These are phyloP conservation scores for Margaritifera margaritifera DNA, from an alignment of 2,888 invertebrate genomes.

Conservation along the genomic window DNA sequence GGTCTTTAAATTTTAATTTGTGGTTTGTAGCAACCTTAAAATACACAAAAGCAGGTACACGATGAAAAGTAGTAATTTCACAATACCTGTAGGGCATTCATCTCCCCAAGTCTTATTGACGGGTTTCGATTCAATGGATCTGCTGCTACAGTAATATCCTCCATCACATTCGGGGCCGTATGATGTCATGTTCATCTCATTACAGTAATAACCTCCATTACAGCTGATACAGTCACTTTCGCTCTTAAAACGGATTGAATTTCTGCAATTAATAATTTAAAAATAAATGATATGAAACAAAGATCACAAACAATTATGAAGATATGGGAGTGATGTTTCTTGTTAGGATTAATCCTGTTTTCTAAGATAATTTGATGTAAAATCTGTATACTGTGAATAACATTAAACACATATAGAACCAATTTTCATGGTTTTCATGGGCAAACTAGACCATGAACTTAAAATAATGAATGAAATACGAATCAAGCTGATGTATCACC, in stretches of 20 bases:
- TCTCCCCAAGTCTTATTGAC: conserved; percentile 63
- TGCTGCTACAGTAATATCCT: conserved; percentile 63
- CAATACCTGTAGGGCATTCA: conserved; percentile 65
- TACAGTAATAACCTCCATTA: conserved; percentile 63
- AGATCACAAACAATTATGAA: not conserved
- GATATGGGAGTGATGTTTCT: not conserved
- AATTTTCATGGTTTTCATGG: too few species aligned
- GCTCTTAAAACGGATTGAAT: conserved; percentile 34
- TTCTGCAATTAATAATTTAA: conserved; percentile 25
- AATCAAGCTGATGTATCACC: too few species aligned
- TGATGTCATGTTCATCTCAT: conserved; percentile 61
- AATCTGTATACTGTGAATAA: too few species aligned
- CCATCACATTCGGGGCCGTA: conserved; percentile 54
- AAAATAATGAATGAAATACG: too few species aligned
- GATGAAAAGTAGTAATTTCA: too few species aligned
- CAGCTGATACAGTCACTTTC: conserved; percentile 52
- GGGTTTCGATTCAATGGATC: conserved; percentile 60
- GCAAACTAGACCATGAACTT: too few species aligned
- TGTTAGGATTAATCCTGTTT: too few species aligned
- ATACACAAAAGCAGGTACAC: too few species aligned
- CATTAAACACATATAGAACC: too few species aligned
- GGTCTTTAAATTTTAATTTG: too few species aligned
- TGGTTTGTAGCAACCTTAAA: too few species aligned
- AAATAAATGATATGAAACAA: not conserved
- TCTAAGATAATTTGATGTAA: too few species aligned